Conservation (phyloP, 2,888 invertebrate species). For the Cryptocephalus moraei region DNA sequence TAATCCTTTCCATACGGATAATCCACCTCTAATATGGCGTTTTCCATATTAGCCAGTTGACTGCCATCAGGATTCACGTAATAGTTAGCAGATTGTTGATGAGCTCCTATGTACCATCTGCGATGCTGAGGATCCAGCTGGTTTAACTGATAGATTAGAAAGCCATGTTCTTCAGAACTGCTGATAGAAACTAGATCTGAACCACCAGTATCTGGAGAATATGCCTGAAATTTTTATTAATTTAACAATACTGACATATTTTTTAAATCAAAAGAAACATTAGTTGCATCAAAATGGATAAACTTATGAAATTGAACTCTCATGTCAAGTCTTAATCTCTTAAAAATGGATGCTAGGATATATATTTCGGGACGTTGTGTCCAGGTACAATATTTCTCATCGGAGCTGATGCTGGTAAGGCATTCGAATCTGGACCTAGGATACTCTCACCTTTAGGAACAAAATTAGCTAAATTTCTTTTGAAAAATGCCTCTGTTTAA, state of each 20-base stretch:
- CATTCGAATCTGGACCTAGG: too few relatives aligned
- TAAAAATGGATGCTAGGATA: too few relatives aligned
- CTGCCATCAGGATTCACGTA: constrained; percentile 85
- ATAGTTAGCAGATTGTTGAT: constrained; percentile 60
- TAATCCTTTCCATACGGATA: constrained; percentile 54
- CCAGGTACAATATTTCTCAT: too few relatives aligned
- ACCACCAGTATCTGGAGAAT: constrained; percentile 36
- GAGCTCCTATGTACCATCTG: constrained; percentile 78
- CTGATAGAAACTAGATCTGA: constrained; percentile 74
- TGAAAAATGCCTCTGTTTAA: too few relatives aligned
- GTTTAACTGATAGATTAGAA: constrained; percentile 72
- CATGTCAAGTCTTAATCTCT: too few relatives aligned
- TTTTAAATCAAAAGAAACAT: neutral
- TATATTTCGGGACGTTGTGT: too few relatives aligned
- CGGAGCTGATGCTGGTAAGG: too few relatives aligned
- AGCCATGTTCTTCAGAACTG: constrained; percentile 77
- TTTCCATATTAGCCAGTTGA: constrained; percentile 66
- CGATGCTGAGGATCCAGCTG: constrained; percentile 76
- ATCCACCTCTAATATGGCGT: constrained; percentile 61
- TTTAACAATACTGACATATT: neutral
- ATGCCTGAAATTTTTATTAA: constrained; percentile 6
- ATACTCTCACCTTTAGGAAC: too few relatives aligned
- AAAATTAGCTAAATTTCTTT: too few relatives aligned
- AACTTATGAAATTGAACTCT: too few relatives aligned
- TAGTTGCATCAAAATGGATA: neutral